These are phyloP conservation scores for Micromussa lordhowensis DNA, from an alignment of 92 coral and sea anemone genomes.

Conservation along the genomic window DNA sequence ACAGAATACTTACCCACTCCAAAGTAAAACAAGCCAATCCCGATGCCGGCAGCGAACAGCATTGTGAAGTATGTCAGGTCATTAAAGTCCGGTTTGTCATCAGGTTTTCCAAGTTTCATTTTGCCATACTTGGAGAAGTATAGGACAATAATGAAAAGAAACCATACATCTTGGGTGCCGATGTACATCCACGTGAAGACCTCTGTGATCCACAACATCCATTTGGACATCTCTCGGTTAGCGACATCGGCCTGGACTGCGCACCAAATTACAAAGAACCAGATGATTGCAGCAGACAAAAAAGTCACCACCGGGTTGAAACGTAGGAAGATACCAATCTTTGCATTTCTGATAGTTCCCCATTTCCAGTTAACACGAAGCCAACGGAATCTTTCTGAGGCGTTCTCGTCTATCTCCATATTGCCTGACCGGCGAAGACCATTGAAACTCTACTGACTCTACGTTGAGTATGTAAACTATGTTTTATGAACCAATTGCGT, in stretches of 20 bases:
- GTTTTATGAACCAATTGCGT: conserved; percentile 14
- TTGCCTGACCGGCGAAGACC: neutral
- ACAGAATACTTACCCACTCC: conserved; percentile 80
- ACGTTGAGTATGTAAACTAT: neutral
- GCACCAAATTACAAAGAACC: conserved; percentile 91
- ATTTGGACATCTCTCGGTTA: conserved; percentile 66
- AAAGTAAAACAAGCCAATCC: conserved; percentile 86
- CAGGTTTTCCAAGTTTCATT: conserved; percentile 86
- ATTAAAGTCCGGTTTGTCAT: conserved; percentile 87
- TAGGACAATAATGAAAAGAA: conserved; percentile 78
- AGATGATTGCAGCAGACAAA: conserved; percentile 77
- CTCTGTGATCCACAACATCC: conserved; percentile 84
- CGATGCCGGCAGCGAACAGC: conserved; percentile 93
- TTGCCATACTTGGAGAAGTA: conserved; percentile 89
- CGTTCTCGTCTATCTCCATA: conserved; percentile 36
- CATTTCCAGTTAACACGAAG: conserved; percentile 39
- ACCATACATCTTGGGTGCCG: conserved; percentile 91
- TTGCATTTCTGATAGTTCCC: conserved; percentile 9
- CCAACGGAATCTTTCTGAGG: conserved; percentile 23
- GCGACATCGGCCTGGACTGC: conserved; percentile 72
- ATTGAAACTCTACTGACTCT: neutral
- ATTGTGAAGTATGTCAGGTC: conserved; percentile 93
- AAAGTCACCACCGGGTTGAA: conserved; percentile 86
- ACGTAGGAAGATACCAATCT: conserved; percentile 31
- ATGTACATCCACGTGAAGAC: conserved; percentile 91